A percentile compares a stretch with the other conserved stretches of the same genome.
Conservation (phyloP, 2,888 invertebrate species). For the Ormyrus rosae region DNA sequence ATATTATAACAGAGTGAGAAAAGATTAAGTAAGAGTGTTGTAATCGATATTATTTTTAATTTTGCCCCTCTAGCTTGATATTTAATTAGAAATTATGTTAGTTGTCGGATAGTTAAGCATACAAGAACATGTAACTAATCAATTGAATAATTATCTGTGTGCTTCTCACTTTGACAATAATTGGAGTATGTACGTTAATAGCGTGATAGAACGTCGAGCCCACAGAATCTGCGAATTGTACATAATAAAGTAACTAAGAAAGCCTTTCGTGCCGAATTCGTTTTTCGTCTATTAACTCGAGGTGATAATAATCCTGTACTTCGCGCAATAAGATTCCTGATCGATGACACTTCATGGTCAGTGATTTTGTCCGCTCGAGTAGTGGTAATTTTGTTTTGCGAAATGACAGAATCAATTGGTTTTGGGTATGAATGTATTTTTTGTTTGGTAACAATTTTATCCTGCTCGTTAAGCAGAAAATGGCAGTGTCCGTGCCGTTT, state of each 20-base stretch:
- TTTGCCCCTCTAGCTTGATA: conserved; percentile 6
- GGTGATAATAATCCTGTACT: conserved; percentile 29
- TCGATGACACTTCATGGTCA: conserved; percentile 24
- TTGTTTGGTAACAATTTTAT: conserved; percentile 42
- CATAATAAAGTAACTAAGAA: conserved; percentile 42
- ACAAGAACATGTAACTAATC: conserved; percentile 37
- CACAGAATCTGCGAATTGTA: conserved; percentile 50
- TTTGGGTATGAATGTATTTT: conserved; percentile 51
- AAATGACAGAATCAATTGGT: conserved; percentile 49
- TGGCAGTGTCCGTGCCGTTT: neutral
- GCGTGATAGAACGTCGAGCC: conserved; percentile 30
- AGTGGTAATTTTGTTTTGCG: conserved; percentile 22
- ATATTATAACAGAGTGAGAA: conserved; percentile 32
- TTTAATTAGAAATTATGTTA: conserved; percentile 19
- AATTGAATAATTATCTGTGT: conserved; percentile 29
- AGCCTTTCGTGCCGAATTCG: conserved; percentile 28
- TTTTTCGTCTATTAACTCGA: conserved; percentile 32
- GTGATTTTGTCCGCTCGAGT: conserved; percentile 52
- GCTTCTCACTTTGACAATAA: conserved; percentile 46
- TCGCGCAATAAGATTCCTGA: conserved; percentile 18
- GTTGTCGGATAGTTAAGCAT: conserved; percentile 17
- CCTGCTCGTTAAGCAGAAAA: neutral
- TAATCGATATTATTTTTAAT: conserved; percentile 25
- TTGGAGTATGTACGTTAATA: conserved; percentile 31
- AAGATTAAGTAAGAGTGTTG: conserved; percentile 25